Evolutionary conservation across 2,797 vertebrate genomes (phyloP), one percentile per base, ranked within the genome.

Genomic region (Falco naumanni): DNA sequence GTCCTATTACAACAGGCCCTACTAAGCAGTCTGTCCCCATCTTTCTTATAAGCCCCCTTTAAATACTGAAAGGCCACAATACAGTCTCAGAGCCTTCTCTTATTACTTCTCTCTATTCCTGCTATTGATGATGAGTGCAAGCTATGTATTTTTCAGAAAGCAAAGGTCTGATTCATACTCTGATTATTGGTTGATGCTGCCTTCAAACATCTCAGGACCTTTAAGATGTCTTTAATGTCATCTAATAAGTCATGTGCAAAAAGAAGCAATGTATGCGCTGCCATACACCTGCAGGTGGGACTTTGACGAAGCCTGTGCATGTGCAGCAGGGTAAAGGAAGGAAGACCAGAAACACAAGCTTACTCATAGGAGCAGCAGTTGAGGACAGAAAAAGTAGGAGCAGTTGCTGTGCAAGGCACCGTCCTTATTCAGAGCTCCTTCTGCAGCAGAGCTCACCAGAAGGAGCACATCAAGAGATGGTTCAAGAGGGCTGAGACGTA

Each of bases 351-450:
- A 92, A 50, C 22, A 33, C 5, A 14, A 0, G 4, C 3, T 39
- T 9, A 16, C 11, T 48, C 4, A 3, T 16, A 28, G 29, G 9
- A 59, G 71, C 0, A 2, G 22, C 19, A 68, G 53, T 0, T 0
- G 1, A 78, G 53, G 33, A 74, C 25, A 63, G 43, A 61, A 89
- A 57, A 13, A 2, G 16, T 70, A 66, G 39, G 16, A 18, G 2
- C 7, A 47, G 34, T 18, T 79, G 11, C 11, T 54, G 9, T 68
- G 48, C 45, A 71, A 78, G 25, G 8, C 19, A 57, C 4, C 7
- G 5, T n/a, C 28, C 41, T 45, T 61, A 39, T 21, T 20, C 16
- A 6, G 21, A 56, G 66, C 11, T 87, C 61, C 29, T 78, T 59
- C 13, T 14, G 17, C 59, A 79, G 45, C 10, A 56, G 0, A 47